Base-by-base conservation (phyloP, 2,797 vertebrate genomes). In the Chromis chromis region DNA sequence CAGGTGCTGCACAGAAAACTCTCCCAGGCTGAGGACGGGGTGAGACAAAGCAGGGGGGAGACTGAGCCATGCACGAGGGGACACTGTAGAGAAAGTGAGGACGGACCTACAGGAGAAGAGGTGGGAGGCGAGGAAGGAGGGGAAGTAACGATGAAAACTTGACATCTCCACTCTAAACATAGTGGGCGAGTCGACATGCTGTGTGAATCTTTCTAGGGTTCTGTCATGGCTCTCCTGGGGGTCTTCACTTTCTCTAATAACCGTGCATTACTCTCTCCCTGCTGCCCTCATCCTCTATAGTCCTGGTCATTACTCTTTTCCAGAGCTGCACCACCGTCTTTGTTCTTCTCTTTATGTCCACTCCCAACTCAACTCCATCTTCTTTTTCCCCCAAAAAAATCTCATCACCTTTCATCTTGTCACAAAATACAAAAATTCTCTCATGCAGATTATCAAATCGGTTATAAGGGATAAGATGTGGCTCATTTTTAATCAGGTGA, bases 171-270 rank as follows among this genome's bases (percentile, higher is more conserved):
- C 73, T 81, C 76, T 67, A 57, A 68, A 46, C 62, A 76, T 0
- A 56, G 5, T 31, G 53, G 25, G 46, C 11, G 14, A 64, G 61
- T 84, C 57, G 63, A 70, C 59, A 79, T 71, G 62, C 49, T 66
- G 33, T 42, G 27, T 46, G 55, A 60, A 33, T 80, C 57, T 44
- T 85, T 61, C 33, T 39, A 59, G 66, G 50, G 65, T 75, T 81
- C 55, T 42, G 55, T 76, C 70, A 80, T 31, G 49, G 46, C 73
- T 69, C 86, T 81, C 83, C 25, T 17, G 81, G 70, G 84, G 52
- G 69, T 63, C 66, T 53, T 87, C 36, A 83, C 71, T 71, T 84
- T 68, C 61, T 79, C 55, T 81, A 78, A 82, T 69, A 84, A 77
- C 52, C 65, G 55, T 46, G 63, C 62, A 69, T 78, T 81, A 74